Conservation (phyloP, 2,888 invertebrate species). For the Platycheirus albimanus region DNA sequence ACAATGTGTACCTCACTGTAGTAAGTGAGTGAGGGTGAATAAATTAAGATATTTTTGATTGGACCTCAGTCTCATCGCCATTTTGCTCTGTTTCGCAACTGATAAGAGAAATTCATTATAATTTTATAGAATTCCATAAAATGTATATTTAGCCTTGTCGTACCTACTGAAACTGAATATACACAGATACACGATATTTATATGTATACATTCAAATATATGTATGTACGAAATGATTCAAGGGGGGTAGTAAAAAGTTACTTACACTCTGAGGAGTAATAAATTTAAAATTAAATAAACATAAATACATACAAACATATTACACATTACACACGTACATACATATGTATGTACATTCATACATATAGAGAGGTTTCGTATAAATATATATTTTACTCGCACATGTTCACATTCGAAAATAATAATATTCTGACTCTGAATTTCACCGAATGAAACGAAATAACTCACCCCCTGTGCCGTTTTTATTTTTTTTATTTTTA, state of each 20-base stretch:
- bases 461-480: constrained; percentile 36
- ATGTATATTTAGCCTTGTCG: constrained; percentile 28
- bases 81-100: constrained; percentile 65
- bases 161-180: constrained; percentile 9
- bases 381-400: constrained; percentile 62
- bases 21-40: constrained; percentile 59
- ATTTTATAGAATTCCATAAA: constrained; percentile 72
- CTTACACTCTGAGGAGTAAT: constrained; percentile 71
- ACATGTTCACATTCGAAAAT: constrained; percentile 71
- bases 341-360: neutral
- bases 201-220: constrained; percentile 13
- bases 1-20: constrained; percentile 20
- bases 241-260: constrained; percentile 49
- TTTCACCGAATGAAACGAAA: constrained; percentile 35
- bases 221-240: constrained; percentile 34
- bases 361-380: neutral
- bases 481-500: neutral
- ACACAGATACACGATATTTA: neutral
- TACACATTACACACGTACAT: no score
- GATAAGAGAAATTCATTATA: constrained; percentile 72
- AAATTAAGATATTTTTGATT: constrained; percentile 70
- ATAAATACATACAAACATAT: neutral
- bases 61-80: constrained; percentile 41
- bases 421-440: constrained; percentile 53
- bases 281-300: constrained; percentile 67